Evolutionary conservation across 2,797 vertebrate species (phyloP).

Genomic region (Clangula hyemalis): DNA sequence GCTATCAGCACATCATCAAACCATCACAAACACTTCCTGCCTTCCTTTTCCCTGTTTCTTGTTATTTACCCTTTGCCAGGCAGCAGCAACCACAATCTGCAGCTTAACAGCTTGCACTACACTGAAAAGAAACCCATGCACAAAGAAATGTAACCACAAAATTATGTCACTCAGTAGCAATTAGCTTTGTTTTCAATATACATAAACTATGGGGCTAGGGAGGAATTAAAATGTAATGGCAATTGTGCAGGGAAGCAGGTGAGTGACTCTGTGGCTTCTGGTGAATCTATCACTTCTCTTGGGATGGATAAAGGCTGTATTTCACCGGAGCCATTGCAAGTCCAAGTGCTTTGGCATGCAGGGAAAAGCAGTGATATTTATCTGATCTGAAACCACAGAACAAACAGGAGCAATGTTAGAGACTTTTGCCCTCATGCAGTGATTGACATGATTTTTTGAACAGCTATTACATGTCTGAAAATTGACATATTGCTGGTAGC

Average conservation of each 20-base stretch:
- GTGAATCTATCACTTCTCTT: neutral
- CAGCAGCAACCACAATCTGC: neutral
- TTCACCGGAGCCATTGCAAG: neutral
- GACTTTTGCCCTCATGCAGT: neutral
- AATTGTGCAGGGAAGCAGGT: neutral
- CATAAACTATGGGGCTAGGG: neutral
- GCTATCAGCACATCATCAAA: conserved; percentile 20
- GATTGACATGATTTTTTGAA: neutral
- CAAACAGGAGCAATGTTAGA: neutral
- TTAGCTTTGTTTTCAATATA: conserved; percentile 48
- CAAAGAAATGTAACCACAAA: conserved; percentile 1
- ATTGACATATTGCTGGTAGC: conserved; percentile 13
- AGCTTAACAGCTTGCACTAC: neutral
- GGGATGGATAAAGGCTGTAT: neutral
- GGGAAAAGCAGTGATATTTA: neutral
- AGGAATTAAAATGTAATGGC: neutral
- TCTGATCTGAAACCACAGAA: neutral
- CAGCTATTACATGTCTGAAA: conserved; percentile 20
- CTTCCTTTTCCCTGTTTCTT: neutral
- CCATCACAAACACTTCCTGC: neutral
- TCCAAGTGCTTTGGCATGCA: neutral
- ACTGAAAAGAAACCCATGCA: neutral
- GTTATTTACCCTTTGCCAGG: neutral
- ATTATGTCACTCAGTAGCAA: conserved; percentile 38
- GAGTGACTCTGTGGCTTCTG: neutral